Evolutionary conservation across 2,797 vertebrate species (phyloP).

Genomic region (Amazona finschi): DNA sequence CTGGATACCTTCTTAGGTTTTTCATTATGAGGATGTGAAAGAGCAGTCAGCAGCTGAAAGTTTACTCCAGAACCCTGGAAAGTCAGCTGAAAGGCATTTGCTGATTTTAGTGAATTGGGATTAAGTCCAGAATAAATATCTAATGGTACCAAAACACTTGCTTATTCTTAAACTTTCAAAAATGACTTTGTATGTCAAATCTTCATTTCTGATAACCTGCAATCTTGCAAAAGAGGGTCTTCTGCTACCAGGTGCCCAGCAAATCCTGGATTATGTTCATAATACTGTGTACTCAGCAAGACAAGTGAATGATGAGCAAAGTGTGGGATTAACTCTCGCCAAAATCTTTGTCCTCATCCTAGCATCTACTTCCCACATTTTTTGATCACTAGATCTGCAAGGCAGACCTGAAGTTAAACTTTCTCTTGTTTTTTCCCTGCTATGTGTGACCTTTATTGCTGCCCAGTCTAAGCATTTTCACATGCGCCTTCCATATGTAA

Average conservation of each 20-base stretch:
- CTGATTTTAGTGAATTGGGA: conserved; percentile 22
- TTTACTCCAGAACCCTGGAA: conserved; percentile 10
- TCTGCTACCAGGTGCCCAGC: neutral
- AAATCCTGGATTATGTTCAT: neutral
- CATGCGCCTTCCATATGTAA: neutral
- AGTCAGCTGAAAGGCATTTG: conserved; percentile 48
- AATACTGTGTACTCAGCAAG: neutral
- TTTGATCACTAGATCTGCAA: neutral
- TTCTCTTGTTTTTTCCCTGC: neutral
- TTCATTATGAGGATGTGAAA: neutral
- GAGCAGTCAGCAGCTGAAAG: neutral
- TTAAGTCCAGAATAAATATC: conserved; percentile 22
- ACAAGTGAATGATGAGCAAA: neutral
- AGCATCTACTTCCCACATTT: neutral
- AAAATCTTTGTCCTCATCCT: neutral
- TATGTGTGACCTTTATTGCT: neutral
- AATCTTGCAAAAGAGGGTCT: neutral
- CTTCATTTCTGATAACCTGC: neutral
- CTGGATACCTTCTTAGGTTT: neutral
- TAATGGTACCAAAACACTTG: neutral
- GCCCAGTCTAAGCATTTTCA: neutral
- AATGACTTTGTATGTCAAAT: neutral
- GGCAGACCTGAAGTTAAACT: neutral
- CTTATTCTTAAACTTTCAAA: neutral
- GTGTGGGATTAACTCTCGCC: neutral